Conservation (phyloP, 2,113 vertebrate genomes). For the Casuarius casuarius region DNA sequence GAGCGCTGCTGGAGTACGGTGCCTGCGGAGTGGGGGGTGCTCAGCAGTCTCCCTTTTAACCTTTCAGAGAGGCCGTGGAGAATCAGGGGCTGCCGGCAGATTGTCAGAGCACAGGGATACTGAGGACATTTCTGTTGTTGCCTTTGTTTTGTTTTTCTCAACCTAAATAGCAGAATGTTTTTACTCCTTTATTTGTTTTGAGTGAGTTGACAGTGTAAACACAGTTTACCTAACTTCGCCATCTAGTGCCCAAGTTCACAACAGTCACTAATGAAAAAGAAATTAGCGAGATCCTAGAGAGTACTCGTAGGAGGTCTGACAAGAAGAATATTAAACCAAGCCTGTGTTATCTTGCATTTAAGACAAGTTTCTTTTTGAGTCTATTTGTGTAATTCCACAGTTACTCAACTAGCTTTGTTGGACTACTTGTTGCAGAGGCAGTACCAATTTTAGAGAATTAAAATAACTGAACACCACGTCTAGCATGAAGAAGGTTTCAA, state of each 20-base stretch:
- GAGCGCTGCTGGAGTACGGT: neutral
- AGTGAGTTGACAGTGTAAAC: neutral
- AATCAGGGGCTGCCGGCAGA: neutral
- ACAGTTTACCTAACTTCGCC: neutral
- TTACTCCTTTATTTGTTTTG: neutral
- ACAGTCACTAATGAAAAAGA: neutral
- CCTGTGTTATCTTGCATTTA: neutral
- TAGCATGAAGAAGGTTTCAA: neutral
- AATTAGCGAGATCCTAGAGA: neutral
- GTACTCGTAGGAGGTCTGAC: neutral
- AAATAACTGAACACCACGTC: neutral
- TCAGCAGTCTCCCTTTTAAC: neutral
- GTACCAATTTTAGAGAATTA: neutral
- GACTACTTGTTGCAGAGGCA: neutral
- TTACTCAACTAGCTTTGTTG: neutral
- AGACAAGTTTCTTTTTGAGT: neutral
- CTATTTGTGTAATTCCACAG: neutral
- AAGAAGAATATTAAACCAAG: neutral
- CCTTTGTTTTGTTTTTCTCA: neutral
- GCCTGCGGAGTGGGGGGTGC: neutral
- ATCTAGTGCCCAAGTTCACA: neutral
- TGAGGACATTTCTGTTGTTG: neutral
- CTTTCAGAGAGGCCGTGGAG: neutral
- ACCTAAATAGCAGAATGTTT: neutral
- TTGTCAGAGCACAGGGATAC: neutral